Conservation (phyloP, 1,140 invertebrate genomes). For the Drosophila prosaltans region DNA sequence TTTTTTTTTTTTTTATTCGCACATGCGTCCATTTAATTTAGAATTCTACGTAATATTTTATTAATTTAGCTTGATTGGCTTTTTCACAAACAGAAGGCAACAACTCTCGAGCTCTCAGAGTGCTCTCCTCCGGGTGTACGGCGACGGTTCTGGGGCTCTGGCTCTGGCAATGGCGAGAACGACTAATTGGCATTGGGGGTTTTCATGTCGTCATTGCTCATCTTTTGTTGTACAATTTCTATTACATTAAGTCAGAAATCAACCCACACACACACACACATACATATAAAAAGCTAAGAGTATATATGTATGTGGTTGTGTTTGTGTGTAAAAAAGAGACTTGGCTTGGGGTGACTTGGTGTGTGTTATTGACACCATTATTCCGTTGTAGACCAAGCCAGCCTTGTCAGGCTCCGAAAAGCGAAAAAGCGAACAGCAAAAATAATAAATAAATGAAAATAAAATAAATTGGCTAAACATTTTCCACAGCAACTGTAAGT, state of each 20-base stretch:
- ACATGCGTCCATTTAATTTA: constrained; percentile 79
- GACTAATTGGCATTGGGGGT: constrained; percentile 74
- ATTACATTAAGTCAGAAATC: constrained; percentile 69
- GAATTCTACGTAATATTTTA: constrained; percentile 79
- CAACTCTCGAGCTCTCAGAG: constrained; percentile 28
- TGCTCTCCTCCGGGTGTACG: constrained; percentile 3
- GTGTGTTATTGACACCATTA: constrained; percentile 77
- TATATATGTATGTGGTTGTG: neutral
- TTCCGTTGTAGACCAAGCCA: constrained; percentile 40
- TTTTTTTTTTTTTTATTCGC: constrained; percentile 51
- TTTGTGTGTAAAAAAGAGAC: constrained; percentile 2
- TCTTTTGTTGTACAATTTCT: constrained; percentile 78
- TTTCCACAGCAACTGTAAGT: constrained; percentile 26
- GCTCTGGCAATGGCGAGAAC: constrained; percentile 12
- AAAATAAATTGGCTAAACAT: constrained; percentile 54
- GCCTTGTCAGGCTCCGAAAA: constrained; percentile 42
- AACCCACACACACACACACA: constrained; percentile 27
- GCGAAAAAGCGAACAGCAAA: constrained; percentile 18
- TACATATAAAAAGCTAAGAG: neutral
- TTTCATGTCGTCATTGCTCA: constrained; percentile 77
- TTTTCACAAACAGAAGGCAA: constrained; percentile 70
- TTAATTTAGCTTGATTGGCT: constrained; percentile 81
- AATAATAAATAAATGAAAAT: constrained; percentile 12
- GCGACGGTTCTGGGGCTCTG: neutral
- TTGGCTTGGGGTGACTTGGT: constrained; percentile 17